These are phyloP conservation scores for Gymnocypris eckloni DNA, from an alignment of 2,797 vertebrate genomes.

Conservation along the genomic window DNA sequence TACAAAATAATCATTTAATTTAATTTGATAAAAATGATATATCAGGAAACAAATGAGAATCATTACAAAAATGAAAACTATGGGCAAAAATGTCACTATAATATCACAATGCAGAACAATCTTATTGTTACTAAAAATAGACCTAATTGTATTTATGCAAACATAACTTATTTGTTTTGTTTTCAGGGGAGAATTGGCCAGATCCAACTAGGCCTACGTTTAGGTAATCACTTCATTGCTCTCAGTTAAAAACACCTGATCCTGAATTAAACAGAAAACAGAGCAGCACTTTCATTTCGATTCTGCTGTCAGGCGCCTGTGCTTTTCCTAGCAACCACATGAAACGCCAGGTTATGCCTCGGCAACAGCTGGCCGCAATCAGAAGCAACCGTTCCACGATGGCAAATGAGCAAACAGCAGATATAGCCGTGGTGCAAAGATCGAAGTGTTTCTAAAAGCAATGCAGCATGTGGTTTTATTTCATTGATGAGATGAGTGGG, in stretches of 20 bases:
- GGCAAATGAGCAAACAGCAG: conserved; percentile 17
- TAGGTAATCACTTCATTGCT: neutral
- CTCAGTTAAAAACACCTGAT: conserved; percentile 18
- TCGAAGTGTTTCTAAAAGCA: neutral
- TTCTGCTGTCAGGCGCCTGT: conserved; percentile 62
- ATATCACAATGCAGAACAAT: neutral
- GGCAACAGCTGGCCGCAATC: conserved; percentile 68
- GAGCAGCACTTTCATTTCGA: conserved; percentile 23
- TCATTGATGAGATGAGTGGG: conserved; percentile 2
- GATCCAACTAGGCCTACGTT: neutral
- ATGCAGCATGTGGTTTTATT: neutral
- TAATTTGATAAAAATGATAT: neutral
- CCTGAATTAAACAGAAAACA: conserved; percentile 75
- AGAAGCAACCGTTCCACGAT: conserved; percentile 43
- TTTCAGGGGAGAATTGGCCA: neutral
- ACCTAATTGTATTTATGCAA: neutral
- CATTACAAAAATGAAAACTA: neutral
- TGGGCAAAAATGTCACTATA: neutral
- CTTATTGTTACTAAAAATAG: neutral
- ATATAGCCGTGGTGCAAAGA: neutral
- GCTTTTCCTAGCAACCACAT: conserved; percentile 75
- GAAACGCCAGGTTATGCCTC: conserved; percentile 71
- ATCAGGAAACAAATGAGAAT: neutral
- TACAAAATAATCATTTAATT: neutral
- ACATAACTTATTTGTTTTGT: neutral